Evolutionary conservation across 2,888 invertebrate genomes (phyloP).

Genomic region (Anthrax anthrax): DNA sequence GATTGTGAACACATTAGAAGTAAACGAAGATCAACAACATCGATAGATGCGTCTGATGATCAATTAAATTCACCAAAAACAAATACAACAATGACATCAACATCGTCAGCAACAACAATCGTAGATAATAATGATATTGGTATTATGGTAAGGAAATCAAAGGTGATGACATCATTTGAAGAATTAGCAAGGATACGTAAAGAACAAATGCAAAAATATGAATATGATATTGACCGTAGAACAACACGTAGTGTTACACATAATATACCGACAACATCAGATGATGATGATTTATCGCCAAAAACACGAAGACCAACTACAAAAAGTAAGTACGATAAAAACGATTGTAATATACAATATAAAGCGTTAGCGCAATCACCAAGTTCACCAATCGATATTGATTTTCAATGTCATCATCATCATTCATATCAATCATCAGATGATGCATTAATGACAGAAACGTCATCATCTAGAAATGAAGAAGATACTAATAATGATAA

Average conservation of each 20-base stretch:
- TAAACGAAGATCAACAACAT: slow-evolving; percentile 4
- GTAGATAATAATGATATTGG: neutral
- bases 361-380: slow-evolving; percentile 10
- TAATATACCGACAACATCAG: slow-evolving; percentile 8
- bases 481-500: neutral
- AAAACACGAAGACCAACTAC: neutral
- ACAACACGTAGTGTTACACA: slow-evolving; percentile 8
- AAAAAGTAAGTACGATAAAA: slow-evolving; percentile 8
- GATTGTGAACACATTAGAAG: slow-evolving; percentile 14
- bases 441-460: neutral
- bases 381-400: slow-evolving; percentile 8
- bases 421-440: neutral
- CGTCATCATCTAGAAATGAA: no score
- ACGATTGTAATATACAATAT: slow-evolving; percentile 13
- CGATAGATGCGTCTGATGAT: slow-evolving; percentile 7
- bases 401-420: slow-evolving; percentile 2
- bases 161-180: slow-evolving; percentile 16
- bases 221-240: slow-evolving; percentile 2
- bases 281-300: slow-evolving; percentile 11
- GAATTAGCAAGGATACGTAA: slow-evolving; percentile 12
- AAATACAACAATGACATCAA: neutral
- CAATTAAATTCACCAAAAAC: slow-evolving; percentile 1
- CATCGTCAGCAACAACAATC: slow-evolving; percentile 1
- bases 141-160: neutral
- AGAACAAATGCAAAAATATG: slow-evolving; percentile 4